Evolutionary conservation across 2,888 invertebrate species (phyloP).

Genomic region (Drosophila hamatofila): DNA sequence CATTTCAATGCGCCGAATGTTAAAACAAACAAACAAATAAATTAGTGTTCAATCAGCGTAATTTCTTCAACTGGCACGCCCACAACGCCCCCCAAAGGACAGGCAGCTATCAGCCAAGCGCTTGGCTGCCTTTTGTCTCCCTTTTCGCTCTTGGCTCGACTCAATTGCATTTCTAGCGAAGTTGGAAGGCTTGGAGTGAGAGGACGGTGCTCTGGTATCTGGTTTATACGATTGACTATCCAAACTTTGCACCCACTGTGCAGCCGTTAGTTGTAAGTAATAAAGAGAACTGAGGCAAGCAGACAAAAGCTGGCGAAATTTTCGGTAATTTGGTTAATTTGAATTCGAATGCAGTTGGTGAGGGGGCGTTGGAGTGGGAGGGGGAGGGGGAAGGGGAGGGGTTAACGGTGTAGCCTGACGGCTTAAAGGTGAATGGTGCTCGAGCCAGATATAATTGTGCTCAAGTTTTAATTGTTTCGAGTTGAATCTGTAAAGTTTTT

Average conservation of each 20-base stretch:
- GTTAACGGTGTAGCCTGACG: not conserved
- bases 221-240: constrained; percentile 34
- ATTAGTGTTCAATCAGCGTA: constrained; percentile 81
- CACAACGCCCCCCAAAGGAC: constrained; percentile 8
- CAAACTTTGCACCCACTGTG: constrained; percentile 46
- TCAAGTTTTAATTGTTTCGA: constrained; percentile 28
- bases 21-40: constrained; percentile 78
- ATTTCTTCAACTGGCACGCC: constrained; percentile 65
- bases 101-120: not conserved
- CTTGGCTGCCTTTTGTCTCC: constrained; percentile 12
- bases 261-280: constrained; percentile 67
- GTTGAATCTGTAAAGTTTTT: constrained; percentile 10
- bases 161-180: constrained; percentile 51
- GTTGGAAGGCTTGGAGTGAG: not conserved
- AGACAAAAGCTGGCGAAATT: constrained; percentile 43
- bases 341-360: constrained; percentile 53
- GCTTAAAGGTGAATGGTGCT: not conserved
- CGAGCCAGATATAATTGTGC: constrained; percentile 13
- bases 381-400: too few species aligned
- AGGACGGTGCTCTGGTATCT: not conserved
- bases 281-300: constrained; percentile 51
- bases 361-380: too few species aligned
- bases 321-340: constrained; percentile 74
- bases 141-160: constrained; percentile 43
- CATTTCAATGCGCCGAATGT: constrained; percentile 69